Conservation (phyloP, 1,140 invertebrate genomes). For the Mylabris phalerata region DNA sequence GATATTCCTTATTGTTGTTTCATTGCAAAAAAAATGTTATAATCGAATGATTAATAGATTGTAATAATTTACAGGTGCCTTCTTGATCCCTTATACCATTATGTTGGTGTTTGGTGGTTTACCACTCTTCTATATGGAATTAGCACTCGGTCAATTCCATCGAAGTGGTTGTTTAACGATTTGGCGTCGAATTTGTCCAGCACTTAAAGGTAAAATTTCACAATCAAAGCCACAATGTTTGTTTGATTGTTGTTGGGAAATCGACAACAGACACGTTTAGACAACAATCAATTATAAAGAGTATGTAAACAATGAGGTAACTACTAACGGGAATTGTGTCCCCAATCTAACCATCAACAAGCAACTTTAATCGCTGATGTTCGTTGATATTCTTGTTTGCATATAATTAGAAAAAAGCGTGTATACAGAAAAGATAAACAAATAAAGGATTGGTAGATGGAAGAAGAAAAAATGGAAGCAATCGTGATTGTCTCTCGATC, state of each 20-base stretch:
- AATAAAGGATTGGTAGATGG: no score
- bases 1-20: no score
- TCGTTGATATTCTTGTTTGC: no score
- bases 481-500: no score
- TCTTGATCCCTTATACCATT: slow-evolving; percentile 87
- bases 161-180: slow-evolving; percentile 87
- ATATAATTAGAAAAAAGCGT: no score
- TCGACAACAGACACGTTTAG: no score
- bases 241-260: no score
- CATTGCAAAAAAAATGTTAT: not conserved
- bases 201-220: slow-evolving; percentile 78
- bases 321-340: not conserved
- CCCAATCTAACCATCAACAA: not conserved
- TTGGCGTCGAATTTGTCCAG: slow-evolving; percentile 92
- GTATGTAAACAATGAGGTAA: not conserved
- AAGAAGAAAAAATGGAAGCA: no score
- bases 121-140: slow-evolving; percentile 91
- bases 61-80: slow-evolving; percentile 64
- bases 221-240: not conserved
- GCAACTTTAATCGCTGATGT: no score
- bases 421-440: no score
- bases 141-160: slow-evolving; percentile 89
- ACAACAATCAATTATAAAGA: not conserved
- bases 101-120: slow-evolving; percentile 88
- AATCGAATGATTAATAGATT: not conserved